A percentile compares a stretch with the other conserved stretches of the same genome.
These are phyloP conservation scores for Presbytis comata DNA, from an alignment of 2,797 vertebrate genomes.

Conservation along the genomic window DNA sequence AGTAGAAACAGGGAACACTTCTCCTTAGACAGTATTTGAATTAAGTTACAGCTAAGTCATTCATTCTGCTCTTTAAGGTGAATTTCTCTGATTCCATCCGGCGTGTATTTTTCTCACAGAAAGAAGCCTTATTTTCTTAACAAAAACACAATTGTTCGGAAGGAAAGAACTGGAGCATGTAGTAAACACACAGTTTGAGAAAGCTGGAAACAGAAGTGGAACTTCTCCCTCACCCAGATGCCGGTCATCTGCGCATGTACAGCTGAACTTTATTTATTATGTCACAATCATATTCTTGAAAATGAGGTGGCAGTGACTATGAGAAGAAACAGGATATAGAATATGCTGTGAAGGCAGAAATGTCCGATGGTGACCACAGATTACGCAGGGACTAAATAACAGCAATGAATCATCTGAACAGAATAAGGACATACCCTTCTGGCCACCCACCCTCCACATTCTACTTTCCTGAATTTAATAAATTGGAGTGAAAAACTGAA, in stretches of 20 bases:
- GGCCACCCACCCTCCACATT: neutral
- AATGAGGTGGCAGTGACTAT: neutral
- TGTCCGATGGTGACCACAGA: neutral
- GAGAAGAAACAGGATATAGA: neutral
- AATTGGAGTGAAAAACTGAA: neutral
- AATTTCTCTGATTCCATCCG: neutral
- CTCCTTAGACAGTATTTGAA: neutral
- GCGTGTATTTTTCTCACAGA: neutral
- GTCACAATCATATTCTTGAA: slow-evolving; percentile 1
- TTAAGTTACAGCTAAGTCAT: neutral
- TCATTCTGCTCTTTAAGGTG: neutral
- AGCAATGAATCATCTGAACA: neutral
- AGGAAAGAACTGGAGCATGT: neutral
- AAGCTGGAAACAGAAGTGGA: neutral
- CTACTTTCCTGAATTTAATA: neutral
- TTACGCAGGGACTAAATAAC: neutral
- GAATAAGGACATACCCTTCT: neutral
- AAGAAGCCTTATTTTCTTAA: neutral
- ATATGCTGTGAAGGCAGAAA: neutral
- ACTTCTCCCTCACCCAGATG: neutral
- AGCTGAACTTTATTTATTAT: neutral
- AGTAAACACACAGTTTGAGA: neutral
- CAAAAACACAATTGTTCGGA: neutral
- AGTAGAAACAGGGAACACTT: neutral
- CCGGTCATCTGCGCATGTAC: neutral